Conservation (phyloP, 1,140 invertebrate species). For the Uloborus diversus region DNA sequence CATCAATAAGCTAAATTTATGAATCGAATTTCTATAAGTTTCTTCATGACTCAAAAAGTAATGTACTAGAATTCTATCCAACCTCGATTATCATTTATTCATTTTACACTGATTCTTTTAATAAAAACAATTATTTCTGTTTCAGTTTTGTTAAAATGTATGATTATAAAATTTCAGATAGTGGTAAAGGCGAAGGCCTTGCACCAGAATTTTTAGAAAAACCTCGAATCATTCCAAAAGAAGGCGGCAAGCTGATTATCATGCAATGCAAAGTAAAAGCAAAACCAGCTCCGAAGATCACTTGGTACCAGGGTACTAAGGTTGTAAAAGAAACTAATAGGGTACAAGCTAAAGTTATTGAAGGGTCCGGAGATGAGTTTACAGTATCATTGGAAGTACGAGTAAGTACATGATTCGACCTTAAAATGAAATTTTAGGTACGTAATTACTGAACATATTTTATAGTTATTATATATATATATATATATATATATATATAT, state of each 20-base stretch:
- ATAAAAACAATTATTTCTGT: background rate
- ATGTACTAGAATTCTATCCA: too few species aligned
- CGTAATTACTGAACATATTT: too few species aligned
- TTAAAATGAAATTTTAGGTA: slow-evolving; percentile 15
- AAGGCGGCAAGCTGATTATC: slow-evolving; percentile 91
- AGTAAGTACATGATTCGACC: slow-evolving; percentile 67
- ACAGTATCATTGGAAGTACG: slow-evolving; percentile 88
- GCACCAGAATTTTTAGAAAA: slow-evolving; percentile 96
- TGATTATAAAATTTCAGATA: too few species aligned
- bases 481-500: too few species aligned
- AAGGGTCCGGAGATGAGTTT: slow-evolving; percentile 84
- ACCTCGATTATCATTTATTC: too few species aligned
- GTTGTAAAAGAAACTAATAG: slow-evolving; percentile 85
- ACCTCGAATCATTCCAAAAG: slow-evolving; percentile 96
- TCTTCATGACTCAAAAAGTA: too few species aligned
- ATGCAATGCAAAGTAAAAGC: slow-evolving; percentile 96
- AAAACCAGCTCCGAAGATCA: slow-evolving; percentile 88
- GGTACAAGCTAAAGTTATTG: slow-evolving; percentile 80
- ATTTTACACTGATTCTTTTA: too few species aligned
- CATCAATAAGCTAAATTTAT: too few species aligned
- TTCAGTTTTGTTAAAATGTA: too few species aligned
- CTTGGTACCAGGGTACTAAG: slow-evolving; percentile 88
- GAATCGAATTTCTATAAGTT: too few species aligned
- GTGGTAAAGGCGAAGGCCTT: slow-evolving; percentile 80
- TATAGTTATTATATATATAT: too few species aligned